Conservation (phyloP, 2,888 invertebrate genomes). For the Machimus rusticus region DNA sequence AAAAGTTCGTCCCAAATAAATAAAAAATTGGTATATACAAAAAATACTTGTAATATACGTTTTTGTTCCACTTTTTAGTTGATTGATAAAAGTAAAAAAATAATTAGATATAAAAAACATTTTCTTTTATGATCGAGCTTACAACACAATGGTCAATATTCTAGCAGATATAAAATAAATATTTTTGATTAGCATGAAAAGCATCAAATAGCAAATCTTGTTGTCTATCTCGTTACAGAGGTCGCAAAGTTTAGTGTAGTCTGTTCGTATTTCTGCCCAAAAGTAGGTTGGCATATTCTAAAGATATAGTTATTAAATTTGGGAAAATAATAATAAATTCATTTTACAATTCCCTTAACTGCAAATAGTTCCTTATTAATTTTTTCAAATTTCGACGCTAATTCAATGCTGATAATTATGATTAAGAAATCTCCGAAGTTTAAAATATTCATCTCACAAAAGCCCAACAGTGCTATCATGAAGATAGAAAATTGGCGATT, state of each 20-base stretch:
- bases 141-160: background rate
- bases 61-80: background rate
- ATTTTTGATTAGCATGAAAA: background rate
- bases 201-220: conserved; percentile 65
- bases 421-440: background rate
- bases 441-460: background rate
- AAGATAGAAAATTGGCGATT: background rate
- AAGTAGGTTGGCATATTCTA: background rate
- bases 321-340: no score
- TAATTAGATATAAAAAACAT: background rate
- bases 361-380: background rate
- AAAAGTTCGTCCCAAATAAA: conserved; percentile 56
- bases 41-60: background rate
- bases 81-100: background rate
- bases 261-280: conserved; percentile 56
- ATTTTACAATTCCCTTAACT: background rate
- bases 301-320: background rate
- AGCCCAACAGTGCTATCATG: background rate
- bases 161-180: background rate
- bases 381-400: background rate
- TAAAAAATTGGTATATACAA: background rate
- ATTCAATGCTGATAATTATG: background rate
- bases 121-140: background rate
- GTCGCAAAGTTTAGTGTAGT: conserved; percentile 65
- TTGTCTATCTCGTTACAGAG: conserved; percentile 65